Conservation (phyloP, 2,113 vertebrate species). For the human (Homo sapiens) region DNA sequence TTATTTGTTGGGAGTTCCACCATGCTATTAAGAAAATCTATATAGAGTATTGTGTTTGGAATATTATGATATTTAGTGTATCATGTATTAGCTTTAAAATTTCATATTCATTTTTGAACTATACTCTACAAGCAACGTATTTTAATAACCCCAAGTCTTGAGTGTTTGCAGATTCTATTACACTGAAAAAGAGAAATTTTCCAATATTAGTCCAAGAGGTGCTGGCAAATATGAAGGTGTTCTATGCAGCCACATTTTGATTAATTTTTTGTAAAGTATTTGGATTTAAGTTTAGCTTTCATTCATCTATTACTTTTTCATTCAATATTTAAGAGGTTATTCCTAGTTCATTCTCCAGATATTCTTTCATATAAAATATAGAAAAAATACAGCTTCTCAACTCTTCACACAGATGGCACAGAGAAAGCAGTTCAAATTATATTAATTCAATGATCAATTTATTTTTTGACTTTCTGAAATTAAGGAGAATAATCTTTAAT, state of each 20-base stretch:
- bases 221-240: neutral
- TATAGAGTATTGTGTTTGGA: neutral
- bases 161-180: neutral
- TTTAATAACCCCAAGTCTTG: neutral
- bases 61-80: neutral
- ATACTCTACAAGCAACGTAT: neutral
- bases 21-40: neutral
- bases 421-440: neutral
- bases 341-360: neutral
- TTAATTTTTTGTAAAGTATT: neutral
- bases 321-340: neutral
- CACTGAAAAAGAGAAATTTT: neutral
- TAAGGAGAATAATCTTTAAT: neutral
- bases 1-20: neutral
- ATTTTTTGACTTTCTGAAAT: neutral
- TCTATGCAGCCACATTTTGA: neutral
- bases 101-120: neutral
- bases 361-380: neutral
- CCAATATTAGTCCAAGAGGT: neutral
- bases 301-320: conserved; percentile 32
- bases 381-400: neutral
- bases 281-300: neutral
- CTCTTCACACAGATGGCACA: neutral
- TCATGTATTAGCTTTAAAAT: neutral
- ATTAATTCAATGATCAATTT: neutral